These are phyloP conservation scores for Engystomops pustulosus DNA, from an alignment of 2,113 vertebrate genomes.

Conservation along the genomic window DNA sequence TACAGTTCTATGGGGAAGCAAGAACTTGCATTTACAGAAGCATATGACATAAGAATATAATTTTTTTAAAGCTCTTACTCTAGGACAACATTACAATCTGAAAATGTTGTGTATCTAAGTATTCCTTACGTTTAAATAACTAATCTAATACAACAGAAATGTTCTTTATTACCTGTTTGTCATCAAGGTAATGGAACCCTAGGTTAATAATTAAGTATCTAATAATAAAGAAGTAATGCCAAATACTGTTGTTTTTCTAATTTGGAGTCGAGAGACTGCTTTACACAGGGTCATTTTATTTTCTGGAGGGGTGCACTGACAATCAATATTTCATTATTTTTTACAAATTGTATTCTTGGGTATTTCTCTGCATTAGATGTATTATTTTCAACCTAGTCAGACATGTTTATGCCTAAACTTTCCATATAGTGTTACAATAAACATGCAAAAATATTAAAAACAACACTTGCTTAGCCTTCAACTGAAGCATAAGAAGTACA, in stretches of 20 bases:
- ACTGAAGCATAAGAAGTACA: slow-evolving; percentile 21
- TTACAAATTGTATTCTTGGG: not conserved
- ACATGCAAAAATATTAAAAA: slow-evolving; percentile 32
- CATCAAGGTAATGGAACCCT: not conserved
- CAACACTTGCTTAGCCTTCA: not conserved
- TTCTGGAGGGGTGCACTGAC: not conserved
- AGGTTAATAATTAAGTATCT: not conserved
- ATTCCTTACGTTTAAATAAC: not conserved
- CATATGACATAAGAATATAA: too few species aligned
- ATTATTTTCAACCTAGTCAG: not conserved
- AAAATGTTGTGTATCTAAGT: too few species aligned
- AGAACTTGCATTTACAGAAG: too few species aligned
- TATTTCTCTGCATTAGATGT: slow-evolving; percentile 7
- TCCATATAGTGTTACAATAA: not conserved
- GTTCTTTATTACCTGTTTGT: not conserved
- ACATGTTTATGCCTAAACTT: not conserved
- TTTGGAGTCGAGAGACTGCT: not conserved
- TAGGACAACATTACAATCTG: too few species aligned
- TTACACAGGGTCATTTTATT: not conserved
- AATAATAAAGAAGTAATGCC: not conserved
- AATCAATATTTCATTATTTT: slow-evolving; percentile 29
- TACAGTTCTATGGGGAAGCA: too few species aligned
- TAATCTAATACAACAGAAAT: not conserved
- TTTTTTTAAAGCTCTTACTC: too few species aligned
- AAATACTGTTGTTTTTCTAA: not conserved